Conservation (phyloP, 2,888 invertebrate species). For the Caenorhabditis sinica region DNA sequence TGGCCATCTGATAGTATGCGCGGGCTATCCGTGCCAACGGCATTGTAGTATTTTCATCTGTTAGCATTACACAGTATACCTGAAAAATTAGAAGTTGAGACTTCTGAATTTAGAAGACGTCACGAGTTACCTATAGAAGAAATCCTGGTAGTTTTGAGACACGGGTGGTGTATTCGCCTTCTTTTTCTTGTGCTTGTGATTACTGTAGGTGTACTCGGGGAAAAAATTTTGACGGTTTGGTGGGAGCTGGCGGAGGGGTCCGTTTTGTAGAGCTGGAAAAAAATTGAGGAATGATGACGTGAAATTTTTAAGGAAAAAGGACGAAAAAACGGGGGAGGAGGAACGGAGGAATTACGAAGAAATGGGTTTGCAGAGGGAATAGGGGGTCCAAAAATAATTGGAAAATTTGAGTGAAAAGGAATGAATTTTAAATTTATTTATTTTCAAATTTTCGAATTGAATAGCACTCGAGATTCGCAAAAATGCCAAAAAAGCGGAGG, state of each 20-base stretch:
- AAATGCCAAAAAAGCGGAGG: not conserved
- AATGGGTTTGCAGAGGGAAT: not conserved
- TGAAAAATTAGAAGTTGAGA: slow-evolving; percentile 8
- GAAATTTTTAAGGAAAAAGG: slow-evolving; percentile 24
- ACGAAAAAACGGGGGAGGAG: not conserved
- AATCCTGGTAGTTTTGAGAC: slow-evolving; percentile 24
- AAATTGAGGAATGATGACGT: not conserved
- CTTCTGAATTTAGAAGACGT: not conserved
- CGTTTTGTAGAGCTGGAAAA: slow-evolving; percentile 45
- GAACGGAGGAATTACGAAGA: no score
- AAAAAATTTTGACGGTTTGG: slow-evolving; percentile 32
- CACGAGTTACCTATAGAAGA: slow-evolving; percentile 44
- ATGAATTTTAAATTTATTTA: not conserved
- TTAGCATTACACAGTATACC: slow-evolving; percentile 67
- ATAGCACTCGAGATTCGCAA: no score
- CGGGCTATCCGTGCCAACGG: slow-evolving; percentile 67
- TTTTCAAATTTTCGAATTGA: no score
- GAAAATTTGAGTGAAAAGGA: not conserved
- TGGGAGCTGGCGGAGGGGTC: slow-evolving; percentile 6
- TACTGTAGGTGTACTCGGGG: slow-evolving; percentile 2
- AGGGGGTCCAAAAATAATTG: not conserved
- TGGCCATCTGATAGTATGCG: slow-evolving; percentile 59
- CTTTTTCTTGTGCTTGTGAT: slow-evolving; percentile 23
- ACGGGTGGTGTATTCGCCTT: slow-evolving; percentile 2
- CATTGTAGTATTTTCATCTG: slow-evolving; percentile 67